These are phyloP conservation scores for Okamejei kenojei DNA, from an alignment of 2,797 vertebrate genomes.

Conservation along the genomic window DNA sequence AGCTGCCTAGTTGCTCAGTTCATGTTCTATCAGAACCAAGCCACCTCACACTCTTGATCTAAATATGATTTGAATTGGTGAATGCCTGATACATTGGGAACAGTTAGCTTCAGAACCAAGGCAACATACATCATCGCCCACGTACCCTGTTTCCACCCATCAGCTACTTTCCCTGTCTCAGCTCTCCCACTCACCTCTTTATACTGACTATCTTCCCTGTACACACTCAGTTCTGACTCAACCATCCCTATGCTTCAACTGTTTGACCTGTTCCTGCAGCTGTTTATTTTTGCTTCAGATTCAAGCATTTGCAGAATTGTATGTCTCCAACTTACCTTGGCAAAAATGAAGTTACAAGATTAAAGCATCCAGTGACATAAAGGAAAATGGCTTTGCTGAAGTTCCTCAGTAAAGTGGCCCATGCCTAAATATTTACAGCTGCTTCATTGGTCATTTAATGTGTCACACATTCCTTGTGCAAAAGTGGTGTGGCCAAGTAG, in stretches of 20 bases:
- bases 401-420: not conserved
- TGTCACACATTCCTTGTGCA: not conserved
- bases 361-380: not conserved
- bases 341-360: not conserved
- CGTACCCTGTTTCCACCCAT: no score
- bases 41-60: not conserved
- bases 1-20: not conserved
- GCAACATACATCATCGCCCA: not conserved
- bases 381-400: not conserved
- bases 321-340: not conserved
- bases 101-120: not conserved
- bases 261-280: no score
- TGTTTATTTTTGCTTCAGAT: no score
- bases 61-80: not conserved
- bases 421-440: not conserved
- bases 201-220: no score
- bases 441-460: not conserved
- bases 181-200: no score
- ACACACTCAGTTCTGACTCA: no score
- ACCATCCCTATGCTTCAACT: no score
- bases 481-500: not conserved
- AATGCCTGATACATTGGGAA: not conserved
- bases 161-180: no score
- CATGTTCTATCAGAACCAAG: not conserved
- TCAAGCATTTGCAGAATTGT: no score